Evolutionary conservation across 2,797 vertebrate genomes (phyloP).

Genomic region (Okamejei kenojei): DNA sequence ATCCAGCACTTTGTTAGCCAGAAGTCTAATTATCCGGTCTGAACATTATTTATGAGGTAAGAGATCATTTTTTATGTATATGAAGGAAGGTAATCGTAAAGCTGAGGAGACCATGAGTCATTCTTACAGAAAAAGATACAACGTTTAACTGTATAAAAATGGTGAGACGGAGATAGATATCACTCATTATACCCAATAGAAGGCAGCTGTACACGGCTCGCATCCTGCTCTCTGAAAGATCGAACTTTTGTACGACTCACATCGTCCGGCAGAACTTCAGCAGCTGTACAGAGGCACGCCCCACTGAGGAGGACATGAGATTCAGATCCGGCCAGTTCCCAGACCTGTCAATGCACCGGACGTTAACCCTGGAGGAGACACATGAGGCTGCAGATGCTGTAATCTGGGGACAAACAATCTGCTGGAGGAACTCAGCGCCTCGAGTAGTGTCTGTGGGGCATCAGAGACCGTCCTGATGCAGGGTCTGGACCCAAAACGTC

Average conservation of each 20-base stretch:
- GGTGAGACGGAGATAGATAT: not conserved
- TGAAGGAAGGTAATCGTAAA: not conserved
- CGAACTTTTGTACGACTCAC: not conserved
- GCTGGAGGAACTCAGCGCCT: no score
- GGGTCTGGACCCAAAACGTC: no score
- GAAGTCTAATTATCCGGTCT: no score
- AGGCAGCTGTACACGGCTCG: no score
- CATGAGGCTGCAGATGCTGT: no score
- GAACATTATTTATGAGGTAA: not conserved
- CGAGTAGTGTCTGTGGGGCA: no score
- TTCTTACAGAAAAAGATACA: not conserved
- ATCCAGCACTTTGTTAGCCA: no score
- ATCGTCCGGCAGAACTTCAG: not conserved
- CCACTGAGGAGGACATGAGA: not conserved
- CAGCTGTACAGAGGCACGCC: not conserved
- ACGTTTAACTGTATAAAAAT: not conserved
- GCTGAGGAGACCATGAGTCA: not conserved
- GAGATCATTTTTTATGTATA: not conserved
- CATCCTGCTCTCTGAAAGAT: no score
- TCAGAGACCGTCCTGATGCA: no score
- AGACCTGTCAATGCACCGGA: not conserved
- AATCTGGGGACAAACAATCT: not conserved
- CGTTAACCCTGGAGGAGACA: not conserved
- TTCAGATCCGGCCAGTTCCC: not conserved
- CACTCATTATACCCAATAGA: not conserved